Evolutionary conservation across 2,888 invertebrate genomes (phyloP).

Genomic region (Tipula unca): DNA sequence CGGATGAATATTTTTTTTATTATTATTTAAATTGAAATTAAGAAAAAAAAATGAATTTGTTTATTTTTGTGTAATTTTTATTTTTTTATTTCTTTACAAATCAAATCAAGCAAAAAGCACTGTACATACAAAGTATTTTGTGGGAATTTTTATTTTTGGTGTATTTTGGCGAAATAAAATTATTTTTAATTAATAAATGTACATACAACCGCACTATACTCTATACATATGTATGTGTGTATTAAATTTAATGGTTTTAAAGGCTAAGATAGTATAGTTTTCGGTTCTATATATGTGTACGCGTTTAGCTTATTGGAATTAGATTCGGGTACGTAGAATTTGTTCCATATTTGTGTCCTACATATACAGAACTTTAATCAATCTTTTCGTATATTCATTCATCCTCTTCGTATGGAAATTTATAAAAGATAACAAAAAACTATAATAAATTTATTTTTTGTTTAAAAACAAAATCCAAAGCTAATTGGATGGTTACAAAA

Average conservation of each 20-base stretch:
- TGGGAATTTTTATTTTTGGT: not conserved
- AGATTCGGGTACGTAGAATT: not conserved
- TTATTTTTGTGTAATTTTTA: not conserved
- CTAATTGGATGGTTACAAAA: not conserved
- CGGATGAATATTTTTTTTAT: slow-evolving; percentile 3
- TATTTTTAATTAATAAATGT: not conserved
- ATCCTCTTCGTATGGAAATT: not conserved
- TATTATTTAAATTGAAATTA: not conserved
- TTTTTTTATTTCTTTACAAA: not conserved
- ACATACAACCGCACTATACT: not conserved
- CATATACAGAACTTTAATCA: not conserved
- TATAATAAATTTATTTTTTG: not conserved
- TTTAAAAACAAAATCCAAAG: not conserved
- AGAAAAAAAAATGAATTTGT: not conserved
- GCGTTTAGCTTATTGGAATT: not conserved
- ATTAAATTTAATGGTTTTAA: not conserved
- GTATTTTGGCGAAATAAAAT: not conserved
- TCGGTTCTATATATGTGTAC: not conserved
- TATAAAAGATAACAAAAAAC: not conserved
- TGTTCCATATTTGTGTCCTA: not conserved
- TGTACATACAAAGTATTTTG: not conserved
- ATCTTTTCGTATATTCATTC: not conserved
- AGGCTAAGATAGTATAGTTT: not conserved
- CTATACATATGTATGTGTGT: not conserved
- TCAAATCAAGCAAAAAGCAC: not conserved